Base-by-base conservation (phyloP, 2,888 invertebrate species). In the Cerastis rubricosa region DNA sequence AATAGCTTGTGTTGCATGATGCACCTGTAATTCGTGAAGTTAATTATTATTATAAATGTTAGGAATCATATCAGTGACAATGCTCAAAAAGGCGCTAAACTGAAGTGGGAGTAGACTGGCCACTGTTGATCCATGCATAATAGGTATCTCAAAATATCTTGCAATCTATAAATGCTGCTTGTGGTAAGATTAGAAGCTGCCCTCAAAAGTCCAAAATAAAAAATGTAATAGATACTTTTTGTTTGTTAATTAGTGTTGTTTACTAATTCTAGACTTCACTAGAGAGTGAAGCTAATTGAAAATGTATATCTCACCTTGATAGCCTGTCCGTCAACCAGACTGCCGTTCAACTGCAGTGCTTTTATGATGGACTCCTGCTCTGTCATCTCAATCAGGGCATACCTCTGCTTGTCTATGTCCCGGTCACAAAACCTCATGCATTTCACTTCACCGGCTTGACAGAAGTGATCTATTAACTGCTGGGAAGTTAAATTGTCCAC, bases 1-100 rank as follows among this genome's bases (percentile, higher is more conserved):
- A 83, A 99, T 99, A 0, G 99, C 98, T 92, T 99, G 99, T 3
- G 98, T 99, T 0, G 99, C 98, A 95, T 99, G 99, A 88, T 98
- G 98, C 14, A 99, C 98, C 95, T 97, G 82, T 45, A 84, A 63
- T 17, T 76, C 71, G 8, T 12, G 5, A 19, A 29, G 40, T 73
- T 43, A n/a, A n/a, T 11, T 35, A 35, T 35, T 35, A 35, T n/a
- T 2, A 35, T 35, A 35, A 35, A 35, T 35, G 2, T 2, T n/a
- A 54, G n/a, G n/a, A 54, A n/a, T 54, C 1, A 51, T 51, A 11
- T 51, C 3, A 35, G 2, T 35, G 35, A 35, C 35, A 3, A 35
- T 35, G 35, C 35, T 35, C 35, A 35, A 35, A 35, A 2, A 35
- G 35, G 35, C 35, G 35, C 35, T 35, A 35, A 35, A 3, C 35